Conservation (phyloP, 1,140 invertebrate species). For the Drosophila arawakana region DNA sequence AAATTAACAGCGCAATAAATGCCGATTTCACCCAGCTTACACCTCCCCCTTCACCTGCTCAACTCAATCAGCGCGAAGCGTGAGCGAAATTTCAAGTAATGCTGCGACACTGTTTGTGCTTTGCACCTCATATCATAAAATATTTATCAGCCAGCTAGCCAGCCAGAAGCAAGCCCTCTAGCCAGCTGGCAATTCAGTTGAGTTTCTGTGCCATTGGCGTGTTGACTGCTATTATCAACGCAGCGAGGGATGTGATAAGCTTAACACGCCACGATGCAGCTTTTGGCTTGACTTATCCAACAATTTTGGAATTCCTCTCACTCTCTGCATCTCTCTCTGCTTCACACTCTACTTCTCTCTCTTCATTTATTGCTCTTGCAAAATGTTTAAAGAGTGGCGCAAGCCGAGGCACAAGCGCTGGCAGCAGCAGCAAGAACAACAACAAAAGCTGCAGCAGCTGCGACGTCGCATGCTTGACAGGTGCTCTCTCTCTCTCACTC, state of each 20-base stretch:
- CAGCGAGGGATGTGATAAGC: conserved; percentile 55
- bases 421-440: conserved; percentile 47
- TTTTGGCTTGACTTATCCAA: conserved; percentile 28
- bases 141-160: conserved; percentile 57
- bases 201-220: conserved; percentile 60
- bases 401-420: conserved; percentile 59
- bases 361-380: neutral
- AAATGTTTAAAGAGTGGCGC: conserved; percentile 69
- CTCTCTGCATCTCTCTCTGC: neutral
- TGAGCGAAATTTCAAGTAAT: conserved; percentile 66
- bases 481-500: conserved; percentile 27
- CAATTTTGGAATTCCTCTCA: conserved; percentile 1
- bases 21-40: conserved; percentile 29
- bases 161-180: conserved; percentile 26
- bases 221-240: conserved; percentile 62
- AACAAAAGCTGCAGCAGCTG: conserved; percentile 13
- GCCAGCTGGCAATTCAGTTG: conserved; percentile 65
- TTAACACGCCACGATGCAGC: conserved; percentile 43
- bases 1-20: conserved; percentile 35
- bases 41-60: conserved; percentile 13
- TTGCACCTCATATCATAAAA: conserved; percentile 57
- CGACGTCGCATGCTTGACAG: conserved; percentile 47
- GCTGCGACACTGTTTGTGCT: conserved; percentile 43
- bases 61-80: conserved; percentile 20
- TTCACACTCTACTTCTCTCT: neutral